Evolutionary conservation across 2,797 vertebrate genomes (phyloP), one percentile per base, ranked within the genome.

Genomic region (Graptemys geographica): DNA sequence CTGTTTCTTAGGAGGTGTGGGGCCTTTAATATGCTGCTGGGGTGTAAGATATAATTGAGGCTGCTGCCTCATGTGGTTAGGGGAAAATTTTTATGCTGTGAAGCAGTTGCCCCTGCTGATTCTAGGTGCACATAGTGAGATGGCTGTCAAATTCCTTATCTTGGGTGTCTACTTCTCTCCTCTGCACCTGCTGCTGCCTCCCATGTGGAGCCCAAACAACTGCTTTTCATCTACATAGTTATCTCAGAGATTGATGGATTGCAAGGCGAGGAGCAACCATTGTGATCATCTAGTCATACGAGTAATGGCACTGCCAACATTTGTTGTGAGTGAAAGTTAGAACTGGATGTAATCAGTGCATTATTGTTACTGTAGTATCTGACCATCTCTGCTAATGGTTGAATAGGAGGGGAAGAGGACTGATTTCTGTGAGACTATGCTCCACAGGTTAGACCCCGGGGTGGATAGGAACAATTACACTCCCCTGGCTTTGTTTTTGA

Each of bases 91-190:
- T 78, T 72, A 31, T 86, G 15, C 28, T 95, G 18, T n/a, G 81
- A 28, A 41, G 47, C 91, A 9, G 47, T 52, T 81, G 86, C 87
- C 37, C 27, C 21, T 92, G 56, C 23, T 90, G 31, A 25, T 44
- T 52, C 41, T n/a, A 92, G 89, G 55, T 12, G 62, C 59, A 89
- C 82, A 83, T 83, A 82, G 53, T 82, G 72, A 95, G 53, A 80
- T 37, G 65, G 72, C 81, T 93, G 80, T 47, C 41, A 94, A 79
- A 53, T 57, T 81, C 79, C 94, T 37, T 90, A 87, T 87, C 23
- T 56, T 92, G 19, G 10, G 88, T 86, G 25, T 62, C 9, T 52
- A 56, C 53, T 76, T 44, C 33, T 94, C 47, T 90, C 33, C 62
- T 65, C 13, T 62, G 28, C 28, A 62, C 28, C 6, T 55, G 55